phyloP scores from a whole-genome alignment of 64 coral and sea anemone species.

The Stichodactyla helianthus region DNA sequence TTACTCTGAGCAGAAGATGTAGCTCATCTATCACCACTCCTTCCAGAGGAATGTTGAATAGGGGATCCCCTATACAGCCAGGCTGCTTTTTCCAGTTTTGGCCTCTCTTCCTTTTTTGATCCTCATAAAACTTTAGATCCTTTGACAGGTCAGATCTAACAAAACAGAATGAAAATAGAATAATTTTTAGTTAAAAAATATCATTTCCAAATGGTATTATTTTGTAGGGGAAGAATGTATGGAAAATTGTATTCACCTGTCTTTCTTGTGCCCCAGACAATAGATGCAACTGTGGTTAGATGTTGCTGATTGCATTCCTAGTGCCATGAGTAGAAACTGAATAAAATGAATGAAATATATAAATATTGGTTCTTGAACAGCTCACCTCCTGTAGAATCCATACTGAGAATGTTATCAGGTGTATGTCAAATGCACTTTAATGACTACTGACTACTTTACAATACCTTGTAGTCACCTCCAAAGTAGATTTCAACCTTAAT shows the following conservation, averaged over 20 bases:
- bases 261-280: neutral
- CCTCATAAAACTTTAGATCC: neutral
- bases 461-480: slow-evolving; percentile 32
- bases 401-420: no score
- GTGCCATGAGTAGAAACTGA: neutral
- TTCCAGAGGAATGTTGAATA: no score
- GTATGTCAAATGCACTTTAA: neutral
- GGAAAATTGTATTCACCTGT: neutral
- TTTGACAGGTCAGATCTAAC: slow-evolving; percentile 3
- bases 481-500: slow-evolving; percentile 27
- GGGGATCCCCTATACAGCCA: neutral
- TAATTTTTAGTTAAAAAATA: neutral
- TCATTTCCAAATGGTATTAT: neutral
- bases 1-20: no score
- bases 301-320: neutral
- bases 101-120: neutral
- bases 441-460: neutral
- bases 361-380: no score
- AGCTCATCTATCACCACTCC: no score
- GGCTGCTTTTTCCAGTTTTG: neutral
- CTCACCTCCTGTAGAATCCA: no score
- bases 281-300: neutral
- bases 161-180: neutral
- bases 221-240: neutral
- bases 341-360: neutral